phyloP scores from a whole-genome alignment of 2,113 vertebrate genomes.

The Trachemys scripta region DNA sequence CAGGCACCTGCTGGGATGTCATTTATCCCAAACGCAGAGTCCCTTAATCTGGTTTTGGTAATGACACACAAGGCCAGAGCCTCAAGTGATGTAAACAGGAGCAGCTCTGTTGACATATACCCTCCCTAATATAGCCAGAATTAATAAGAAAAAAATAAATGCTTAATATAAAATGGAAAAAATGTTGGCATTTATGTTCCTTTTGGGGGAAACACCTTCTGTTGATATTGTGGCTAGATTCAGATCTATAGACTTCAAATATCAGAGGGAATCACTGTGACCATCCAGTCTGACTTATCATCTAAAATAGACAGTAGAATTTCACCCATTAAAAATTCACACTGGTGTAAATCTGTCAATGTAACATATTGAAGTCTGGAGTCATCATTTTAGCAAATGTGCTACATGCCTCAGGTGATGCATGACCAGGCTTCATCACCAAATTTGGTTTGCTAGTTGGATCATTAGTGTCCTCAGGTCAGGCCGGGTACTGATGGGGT shows the following conservation, averaged over 20 bases:
- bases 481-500: no score
- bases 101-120: constrained; percentile 20
- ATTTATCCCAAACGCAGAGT: background rate
- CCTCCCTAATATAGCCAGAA: background rate
- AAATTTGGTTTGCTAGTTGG: no score
- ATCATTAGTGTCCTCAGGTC: no score
- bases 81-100: background rate
- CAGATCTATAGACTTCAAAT: background rate
- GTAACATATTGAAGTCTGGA: background rate
- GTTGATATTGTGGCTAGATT: background rate
- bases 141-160: constrained; percentile 36
- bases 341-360: background rate
- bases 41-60: background rate
- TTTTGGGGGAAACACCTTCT: background rate
- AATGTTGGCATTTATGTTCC: background rate
- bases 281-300: background rate
- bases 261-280: background rate
- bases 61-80: background rate
- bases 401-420: no score
- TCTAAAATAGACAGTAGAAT: background rate
- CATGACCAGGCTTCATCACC: no score
- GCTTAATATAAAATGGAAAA: background rate
- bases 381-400: background rate
- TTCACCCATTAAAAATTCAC: background rate
- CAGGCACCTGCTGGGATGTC: background rate